A percentile compares a stretch with the other conserved stretches of the same genome.
Evolutionary conservation across 2,113 vertebrate genomes (phyloP).

Genomic region (Nothoprocta perdicaria): DNA sequence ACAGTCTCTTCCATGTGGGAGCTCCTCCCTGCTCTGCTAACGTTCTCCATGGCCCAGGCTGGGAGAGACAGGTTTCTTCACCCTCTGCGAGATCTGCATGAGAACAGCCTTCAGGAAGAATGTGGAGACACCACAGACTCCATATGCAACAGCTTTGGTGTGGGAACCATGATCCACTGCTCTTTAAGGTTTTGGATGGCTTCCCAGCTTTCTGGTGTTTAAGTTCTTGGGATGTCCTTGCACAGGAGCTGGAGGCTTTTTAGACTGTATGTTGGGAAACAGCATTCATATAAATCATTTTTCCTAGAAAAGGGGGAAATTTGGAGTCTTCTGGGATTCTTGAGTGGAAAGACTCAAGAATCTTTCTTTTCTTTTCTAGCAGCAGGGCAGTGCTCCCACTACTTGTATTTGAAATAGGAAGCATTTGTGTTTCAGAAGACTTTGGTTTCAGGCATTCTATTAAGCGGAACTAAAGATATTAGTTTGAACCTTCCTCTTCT

Average conservation of each 20-base stretch:
- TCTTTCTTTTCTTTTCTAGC: not conserved
- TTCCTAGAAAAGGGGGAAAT: constrained; percentile 29
- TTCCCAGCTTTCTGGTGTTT: not conserved
- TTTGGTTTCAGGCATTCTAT: not conserved
- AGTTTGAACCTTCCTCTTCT: not conserved
- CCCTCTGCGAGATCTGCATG: constrained; percentile 27
- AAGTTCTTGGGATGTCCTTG: constrained; percentile 27
- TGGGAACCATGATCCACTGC: constrained; percentile 12
- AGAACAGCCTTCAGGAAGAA: constrained; percentile 50
- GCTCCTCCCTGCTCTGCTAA: not conserved
- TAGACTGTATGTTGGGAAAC: not conserved
- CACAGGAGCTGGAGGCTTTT: not conserved
- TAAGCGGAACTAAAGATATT: not conserved
- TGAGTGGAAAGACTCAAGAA: not conserved
- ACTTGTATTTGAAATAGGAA: not conserved
- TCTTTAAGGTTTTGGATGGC: not conserved
- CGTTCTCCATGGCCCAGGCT: constrained; percentile 16
- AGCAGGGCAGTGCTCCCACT: not conserved
- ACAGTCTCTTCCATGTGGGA: not conserved
- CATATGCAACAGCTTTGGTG: constrained; percentile 11
- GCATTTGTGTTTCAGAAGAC: not conserved
- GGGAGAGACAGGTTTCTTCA: constrained; percentile 52
- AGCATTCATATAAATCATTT: not conserved
- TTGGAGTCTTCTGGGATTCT: not conserved
- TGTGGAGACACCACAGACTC: not conserved